Evolutionary conservation across 2,888 invertebrate genomes (phyloP), one percentile per base, ranked within the genome.

Genomic region (Podabrus alpinus): DNA sequence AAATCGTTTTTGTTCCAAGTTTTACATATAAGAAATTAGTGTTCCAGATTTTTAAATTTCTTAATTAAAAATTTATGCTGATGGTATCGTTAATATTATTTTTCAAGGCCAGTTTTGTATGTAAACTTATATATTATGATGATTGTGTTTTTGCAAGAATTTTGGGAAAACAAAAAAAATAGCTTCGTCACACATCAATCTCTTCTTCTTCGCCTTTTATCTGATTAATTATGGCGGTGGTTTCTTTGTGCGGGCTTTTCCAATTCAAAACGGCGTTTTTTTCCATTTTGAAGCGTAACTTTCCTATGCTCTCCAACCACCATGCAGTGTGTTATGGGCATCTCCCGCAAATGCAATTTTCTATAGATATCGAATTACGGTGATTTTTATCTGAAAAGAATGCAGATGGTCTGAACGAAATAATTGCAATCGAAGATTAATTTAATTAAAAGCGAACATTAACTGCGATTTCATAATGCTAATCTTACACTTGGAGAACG

Each of bases 11-110:
- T 16, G 62, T 64, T 64, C 21, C 62, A 7, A 64, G 19, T 64
- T 64, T 64, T 64, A 64, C 62, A 64, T 64, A 64, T 64, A 64
- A 64, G 62, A 64, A 64, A 64, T 64, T 64, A 64, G 62, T 64
- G 62, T 64, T 17, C 62, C 21, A 64, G 9, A 64, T 64, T 64
- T 64, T 64, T 64, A 19, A 64, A 64, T 64, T 21, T 19, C 62
- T 19, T 64, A 64, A 64, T 64, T 64, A 64, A 64, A 64, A 64
- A 19, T 19, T 19, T 19, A 17, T 16, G 13, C 62, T 13, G 62
- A 64, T 64, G n/a, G 13, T 64, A 64, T 64, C 62, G n/a, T 45
- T 45, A 45, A 45, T n/a, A 45, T 45, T 13, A 45, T 45, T 45
- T 45, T 45, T 45, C 45, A 45, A 45, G 45, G 45, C 45, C 45